Conservation (phyloP, 2,797 vertebrate species). For the Sebastes elongatus region DNA sequence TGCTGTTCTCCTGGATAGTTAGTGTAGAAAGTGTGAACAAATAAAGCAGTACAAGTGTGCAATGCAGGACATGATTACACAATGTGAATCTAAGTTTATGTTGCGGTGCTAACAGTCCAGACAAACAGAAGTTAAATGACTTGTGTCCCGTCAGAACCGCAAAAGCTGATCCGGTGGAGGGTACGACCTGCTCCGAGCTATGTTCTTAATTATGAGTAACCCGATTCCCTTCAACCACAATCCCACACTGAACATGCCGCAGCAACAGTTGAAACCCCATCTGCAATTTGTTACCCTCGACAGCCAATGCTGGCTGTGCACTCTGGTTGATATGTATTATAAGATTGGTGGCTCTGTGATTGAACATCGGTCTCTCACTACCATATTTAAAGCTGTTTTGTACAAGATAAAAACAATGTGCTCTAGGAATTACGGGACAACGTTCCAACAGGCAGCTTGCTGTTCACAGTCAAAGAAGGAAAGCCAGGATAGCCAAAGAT, state of each 20-base stretch:
- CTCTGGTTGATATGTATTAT: background rate
- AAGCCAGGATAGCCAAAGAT: slow-evolving; percentile 2
- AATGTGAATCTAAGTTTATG: background rate
- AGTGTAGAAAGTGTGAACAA: background rate
- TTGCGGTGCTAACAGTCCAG: background rate
- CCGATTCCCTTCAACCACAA: slow-evolving; percentile 41
- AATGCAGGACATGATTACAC: background rate
- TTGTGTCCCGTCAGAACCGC: background rate
- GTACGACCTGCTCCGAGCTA: background rate
- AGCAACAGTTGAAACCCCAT: slow-evolving; percentile 35
- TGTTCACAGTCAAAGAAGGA: background rate
- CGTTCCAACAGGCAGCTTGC: slow-evolving; percentile 16
- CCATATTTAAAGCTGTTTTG: slow-evolving; percentile 40
- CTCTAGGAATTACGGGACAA: slow-evolving; percentile 18
- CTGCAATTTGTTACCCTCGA: slow-evolving; percentile 32
- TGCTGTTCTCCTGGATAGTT: background rate
- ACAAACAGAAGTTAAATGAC: slow-evolving; percentile 8
- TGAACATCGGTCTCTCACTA: slow-evolving; percentile 29
- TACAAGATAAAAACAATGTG: slow-evolving; percentile 25
- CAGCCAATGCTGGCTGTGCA: background rate
- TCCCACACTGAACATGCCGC: slow-evolving; percentile 13
- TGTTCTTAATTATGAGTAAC: slow-evolving; percentile 53
- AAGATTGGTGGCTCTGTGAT: slow-evolving; percentile 23
- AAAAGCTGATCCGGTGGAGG: slow-evolving; percentile 11
- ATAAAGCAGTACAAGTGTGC: background rate